Conservation (phyloP, 1,140 invertebrate species). For the Anastrepha obliqua region DNA sequence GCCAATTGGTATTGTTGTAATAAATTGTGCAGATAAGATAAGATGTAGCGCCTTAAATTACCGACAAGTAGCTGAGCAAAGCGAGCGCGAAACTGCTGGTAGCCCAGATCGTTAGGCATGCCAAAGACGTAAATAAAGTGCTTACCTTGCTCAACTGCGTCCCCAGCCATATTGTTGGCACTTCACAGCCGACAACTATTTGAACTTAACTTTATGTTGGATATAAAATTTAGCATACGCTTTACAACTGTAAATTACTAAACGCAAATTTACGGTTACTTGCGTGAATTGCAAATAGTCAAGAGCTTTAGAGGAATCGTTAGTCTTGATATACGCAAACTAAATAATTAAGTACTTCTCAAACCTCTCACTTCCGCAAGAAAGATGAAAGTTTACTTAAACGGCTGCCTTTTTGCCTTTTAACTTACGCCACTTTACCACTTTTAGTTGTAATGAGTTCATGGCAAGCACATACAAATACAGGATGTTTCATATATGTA, state of each 20-base stretch:
- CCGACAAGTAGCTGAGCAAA: background rate
- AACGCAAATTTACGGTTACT: constrained; percentile 29
- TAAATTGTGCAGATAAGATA: constrained; percentile 50
- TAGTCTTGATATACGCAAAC: too few species aligned
- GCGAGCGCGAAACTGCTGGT: background rate
- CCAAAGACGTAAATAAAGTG: constrained; percentile 13
- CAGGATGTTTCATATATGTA: too few species aligned
- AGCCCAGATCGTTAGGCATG: background rate
- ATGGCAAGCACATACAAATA: too few species aligned
- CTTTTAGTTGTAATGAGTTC: too few species aligned
- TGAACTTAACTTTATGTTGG: constrained; percentile 12
- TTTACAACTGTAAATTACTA: constrained; percentile 32
- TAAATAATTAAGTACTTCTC: too few species aligned
- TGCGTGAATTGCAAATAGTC: background rate
- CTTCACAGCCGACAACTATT: background rate
- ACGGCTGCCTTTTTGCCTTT: too few species aligned
- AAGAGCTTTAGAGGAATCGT: background rate
- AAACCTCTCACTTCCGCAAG: too few species aligned
- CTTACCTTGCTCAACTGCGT: background rate
- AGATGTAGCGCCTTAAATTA: constrained; percentile 53
- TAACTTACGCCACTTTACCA: too few species aligned
- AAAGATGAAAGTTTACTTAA: too few species aligned
- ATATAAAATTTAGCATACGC: constrained; percentile 23
- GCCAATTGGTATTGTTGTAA: constrained; percentile 45
- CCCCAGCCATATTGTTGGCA: background rate